Evolutionary conservation across 2,888 invertebrate species (phyloP).

Genomic region (Drosophila ezoana): DNA sequence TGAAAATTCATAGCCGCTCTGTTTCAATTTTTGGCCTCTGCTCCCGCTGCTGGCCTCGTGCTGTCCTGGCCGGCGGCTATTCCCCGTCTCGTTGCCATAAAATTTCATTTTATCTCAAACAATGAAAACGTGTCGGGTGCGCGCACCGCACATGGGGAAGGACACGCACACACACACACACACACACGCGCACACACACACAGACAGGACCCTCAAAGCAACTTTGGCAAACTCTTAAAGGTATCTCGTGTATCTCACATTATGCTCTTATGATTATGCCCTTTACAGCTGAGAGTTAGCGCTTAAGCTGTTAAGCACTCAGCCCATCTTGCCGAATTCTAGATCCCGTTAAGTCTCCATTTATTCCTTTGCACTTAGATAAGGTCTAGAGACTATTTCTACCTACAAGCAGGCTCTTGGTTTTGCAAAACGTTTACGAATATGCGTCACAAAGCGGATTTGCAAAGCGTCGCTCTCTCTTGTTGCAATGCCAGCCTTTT

Average conservation of each 20-base stretch:
- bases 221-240: slow-evolving; percentile 15
- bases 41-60: slow-evolving; percentile 21
- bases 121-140: slow-evolving; percentile 72
- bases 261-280: slow-evolving; percentile 26
- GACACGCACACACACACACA: slow-evolving; percentile 10
- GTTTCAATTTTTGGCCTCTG: slow-evolving; percentile 73
- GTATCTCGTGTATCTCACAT: slow-evolving; percentile 19
- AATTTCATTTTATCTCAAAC: slow-evolving; percentile 79
- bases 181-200: neutral
- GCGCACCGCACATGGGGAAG: slow-evolving; percentile 34
- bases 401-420: neutral
- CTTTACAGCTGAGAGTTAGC: slow-evolving; percentile 24
- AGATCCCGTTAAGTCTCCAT: neutral
- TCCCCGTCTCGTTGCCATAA: slow-evolving; percentile 60
- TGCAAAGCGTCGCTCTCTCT: neutral
- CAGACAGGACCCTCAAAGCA: slow-evolving; percentile 28
- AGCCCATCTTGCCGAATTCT: neutral
- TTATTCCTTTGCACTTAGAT: neutral
- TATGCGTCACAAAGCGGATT: neutral
- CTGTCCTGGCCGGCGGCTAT: slow-evolving; percentile 38
- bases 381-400: too few species aligned
- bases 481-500: too few species aligned
- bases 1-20: slow-evolving; percentile 78
- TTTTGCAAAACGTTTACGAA: slow-evolving; percentile 6
- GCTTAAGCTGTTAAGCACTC: slow-evolving; percentile 3